Evolutionary conservation across 2,113 vertebrate species (phyloP).

Genomic region (Heptranchias perlo): DNA sequence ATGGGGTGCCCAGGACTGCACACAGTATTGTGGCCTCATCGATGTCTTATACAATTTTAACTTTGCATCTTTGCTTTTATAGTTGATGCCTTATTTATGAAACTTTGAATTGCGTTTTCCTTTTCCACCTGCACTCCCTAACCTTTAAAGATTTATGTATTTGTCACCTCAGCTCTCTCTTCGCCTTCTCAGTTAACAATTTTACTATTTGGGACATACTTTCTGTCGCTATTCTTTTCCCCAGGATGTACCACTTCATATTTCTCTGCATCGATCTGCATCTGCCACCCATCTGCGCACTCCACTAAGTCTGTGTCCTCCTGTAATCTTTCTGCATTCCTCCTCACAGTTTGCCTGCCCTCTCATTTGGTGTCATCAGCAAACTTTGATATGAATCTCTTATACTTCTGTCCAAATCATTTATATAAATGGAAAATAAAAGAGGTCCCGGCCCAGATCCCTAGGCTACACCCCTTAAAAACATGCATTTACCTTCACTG

Average conservation of each 20-base stretch:
- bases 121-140: background rate
- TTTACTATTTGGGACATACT: background rate
- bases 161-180: background rate
- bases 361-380: no score
- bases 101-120: background rate
- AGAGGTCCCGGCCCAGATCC: background rate
- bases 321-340: background rate
- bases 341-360: background rate
- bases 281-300: no score
- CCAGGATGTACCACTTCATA: background rate
- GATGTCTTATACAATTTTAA: background rate
- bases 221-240: background rate
- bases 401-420: background rate
- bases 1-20: no score
- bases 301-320: background rate
- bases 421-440: background rate
- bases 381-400: background rate
- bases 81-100: background rate
- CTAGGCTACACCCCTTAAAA: background rate
- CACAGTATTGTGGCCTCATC: background rate
- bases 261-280: background rate
- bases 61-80: background rate
- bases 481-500: background rate
- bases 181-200: background rate
- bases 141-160: background rate